Evolutionary conservation across 2,797 vertebrate species (phyloP).

Genomic region (Echeneis naucrates): DNA sequence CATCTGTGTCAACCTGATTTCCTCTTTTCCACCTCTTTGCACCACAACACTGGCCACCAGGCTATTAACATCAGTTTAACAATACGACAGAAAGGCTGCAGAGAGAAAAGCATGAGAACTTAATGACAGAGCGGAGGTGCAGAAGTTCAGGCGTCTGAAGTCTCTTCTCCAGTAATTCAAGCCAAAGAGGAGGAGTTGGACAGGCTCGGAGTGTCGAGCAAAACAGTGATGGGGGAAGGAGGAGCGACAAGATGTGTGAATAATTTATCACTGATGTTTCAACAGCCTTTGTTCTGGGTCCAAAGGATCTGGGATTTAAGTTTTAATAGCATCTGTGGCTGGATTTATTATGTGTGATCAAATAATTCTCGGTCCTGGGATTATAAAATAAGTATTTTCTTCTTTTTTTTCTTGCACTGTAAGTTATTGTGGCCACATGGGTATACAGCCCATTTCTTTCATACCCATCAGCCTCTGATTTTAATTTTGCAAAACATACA

Average conservation of each 20-base stretch:
- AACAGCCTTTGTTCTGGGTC: conserved; percentile 82
- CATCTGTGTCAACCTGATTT: too few species aligned
- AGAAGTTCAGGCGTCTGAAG: conserved; percentile 43
- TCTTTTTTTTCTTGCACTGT: conserved; percentile 63
- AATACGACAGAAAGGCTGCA: background rate
- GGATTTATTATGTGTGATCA: conserved; percentile 84
- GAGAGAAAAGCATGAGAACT: conserved; percentile 26
- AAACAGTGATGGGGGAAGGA: conserved; percentile 67
- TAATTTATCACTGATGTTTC: conserved; percentile 84
- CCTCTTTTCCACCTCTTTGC: too few species aligned
- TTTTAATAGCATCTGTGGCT: conserved; percentile 82
- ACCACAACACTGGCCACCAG: too few species aligned
- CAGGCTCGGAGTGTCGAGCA: conserved; percentile 71
- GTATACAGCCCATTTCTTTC: conserved; percentile 55
- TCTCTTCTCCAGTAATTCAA: conserved; percentile 45
- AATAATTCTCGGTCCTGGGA: conserved; percentile 81
- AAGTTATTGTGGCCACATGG: conserved; percentile 76
- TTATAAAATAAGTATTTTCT: conserved; percentile 66
- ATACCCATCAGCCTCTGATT: conserved; percentile 68
- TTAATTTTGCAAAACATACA: conserved; percentile 77
- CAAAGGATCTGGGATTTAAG: conserved; percentile 81
- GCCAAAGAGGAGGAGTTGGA: conserved; percentile 64
- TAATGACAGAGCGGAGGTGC: conserved; percentile 35
- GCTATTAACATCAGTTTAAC: conserved; percentile 10
- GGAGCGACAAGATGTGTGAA: conserved; percentile 80